Percentiles rank a stretch among this genome's conserved stretches.
These are phyloP conservation scores for Galendromus occidentalis DNA, from an alignment of 1,140 invertebrate genomes.

Conservation along the genomic window DNA sequence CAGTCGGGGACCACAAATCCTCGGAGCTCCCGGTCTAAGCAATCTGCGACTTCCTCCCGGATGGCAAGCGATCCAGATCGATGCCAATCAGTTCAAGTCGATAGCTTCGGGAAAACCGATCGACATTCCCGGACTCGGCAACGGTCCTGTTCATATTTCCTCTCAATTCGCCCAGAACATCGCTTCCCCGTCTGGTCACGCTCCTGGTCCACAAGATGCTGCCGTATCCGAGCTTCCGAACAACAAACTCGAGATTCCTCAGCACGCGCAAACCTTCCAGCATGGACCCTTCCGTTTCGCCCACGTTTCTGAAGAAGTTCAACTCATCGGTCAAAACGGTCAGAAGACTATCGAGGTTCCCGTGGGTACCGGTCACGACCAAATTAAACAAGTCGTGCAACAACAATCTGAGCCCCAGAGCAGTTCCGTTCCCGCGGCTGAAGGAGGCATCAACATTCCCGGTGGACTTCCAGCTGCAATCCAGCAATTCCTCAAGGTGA, in stretches of 20 bases:
- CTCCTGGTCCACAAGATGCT: not conserved
- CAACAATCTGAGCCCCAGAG: not conserved
- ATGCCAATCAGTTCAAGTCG: constrained; percentile 3
- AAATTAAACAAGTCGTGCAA: constrained; percentile 2
- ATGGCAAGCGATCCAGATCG: constrained; percentile 7
- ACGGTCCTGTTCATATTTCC: not conserved
- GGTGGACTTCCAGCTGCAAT: not conserved
- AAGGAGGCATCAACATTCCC: not conserved
- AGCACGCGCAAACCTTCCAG: not conserved
- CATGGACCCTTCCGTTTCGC: not conserved
- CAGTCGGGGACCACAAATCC: not conserved
- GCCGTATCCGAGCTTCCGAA: not conserved
- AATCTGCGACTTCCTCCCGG: not conserved
- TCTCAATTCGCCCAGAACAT: not conserved
- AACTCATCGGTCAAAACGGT: constrained; percentile 2
- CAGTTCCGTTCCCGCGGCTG: not conserved
- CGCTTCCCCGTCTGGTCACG: not conserved
- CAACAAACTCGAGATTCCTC: constrained; percentile 1
- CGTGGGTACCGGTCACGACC: not conserved
- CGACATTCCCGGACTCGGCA: not conserved
- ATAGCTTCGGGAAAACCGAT: constrained; percentile 2
- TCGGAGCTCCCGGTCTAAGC: not conserved
- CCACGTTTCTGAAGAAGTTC: not conserved
- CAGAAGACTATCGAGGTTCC: constrained; percentile 7
- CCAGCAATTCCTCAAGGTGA: constrained; percentile 6